Evolutionary conservation across 2,113 vertebrate genomes (phyloP).

Genomic region (Gymnogyps californianus): DNA sequence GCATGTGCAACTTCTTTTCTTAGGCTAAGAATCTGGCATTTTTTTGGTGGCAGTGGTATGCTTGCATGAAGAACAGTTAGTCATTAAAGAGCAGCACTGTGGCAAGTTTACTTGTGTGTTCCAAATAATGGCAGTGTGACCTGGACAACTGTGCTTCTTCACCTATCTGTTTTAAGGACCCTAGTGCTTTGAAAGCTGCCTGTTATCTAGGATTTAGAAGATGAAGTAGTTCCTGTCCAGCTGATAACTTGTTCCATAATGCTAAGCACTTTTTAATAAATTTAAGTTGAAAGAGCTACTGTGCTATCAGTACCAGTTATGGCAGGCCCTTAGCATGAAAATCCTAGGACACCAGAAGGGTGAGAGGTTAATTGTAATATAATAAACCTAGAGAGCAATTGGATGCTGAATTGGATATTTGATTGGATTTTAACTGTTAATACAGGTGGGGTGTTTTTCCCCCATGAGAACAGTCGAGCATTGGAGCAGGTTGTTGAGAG

Average conservation of each 20-base stretch:
- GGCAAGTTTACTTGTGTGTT: neutral
- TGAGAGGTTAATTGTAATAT: neutral
- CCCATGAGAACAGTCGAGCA: neutral
- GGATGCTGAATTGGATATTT: neutral
- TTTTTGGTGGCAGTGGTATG: neutral
- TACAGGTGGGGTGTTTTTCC: neutral
- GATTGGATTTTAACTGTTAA: neutral
- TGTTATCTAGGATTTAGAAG: neutral
- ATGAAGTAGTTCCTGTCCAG: neutral
- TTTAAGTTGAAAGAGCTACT: neutral
- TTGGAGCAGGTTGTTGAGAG: neutral
- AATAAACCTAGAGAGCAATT: neutral
- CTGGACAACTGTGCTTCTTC: neutral
- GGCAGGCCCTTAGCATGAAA: neutral
- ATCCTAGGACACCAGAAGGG: neutral
- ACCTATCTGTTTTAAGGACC: too few species aligned
- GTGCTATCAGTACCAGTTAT: neutral
- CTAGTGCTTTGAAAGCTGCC: neutral
- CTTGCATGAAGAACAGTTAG: neutral
- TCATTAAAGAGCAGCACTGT: neutral
- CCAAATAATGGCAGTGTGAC: neutral
- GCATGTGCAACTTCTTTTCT: neutral
- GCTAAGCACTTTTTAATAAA: neutral
- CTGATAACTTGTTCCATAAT: neutral
- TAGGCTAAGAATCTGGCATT: too few species aligned